Evolutionary conservation across 2,888 invertebrate species (phyloP), one percentile per base, ranked within the genome.

Genomic region (Lasioglossum vierecki): DNA sequence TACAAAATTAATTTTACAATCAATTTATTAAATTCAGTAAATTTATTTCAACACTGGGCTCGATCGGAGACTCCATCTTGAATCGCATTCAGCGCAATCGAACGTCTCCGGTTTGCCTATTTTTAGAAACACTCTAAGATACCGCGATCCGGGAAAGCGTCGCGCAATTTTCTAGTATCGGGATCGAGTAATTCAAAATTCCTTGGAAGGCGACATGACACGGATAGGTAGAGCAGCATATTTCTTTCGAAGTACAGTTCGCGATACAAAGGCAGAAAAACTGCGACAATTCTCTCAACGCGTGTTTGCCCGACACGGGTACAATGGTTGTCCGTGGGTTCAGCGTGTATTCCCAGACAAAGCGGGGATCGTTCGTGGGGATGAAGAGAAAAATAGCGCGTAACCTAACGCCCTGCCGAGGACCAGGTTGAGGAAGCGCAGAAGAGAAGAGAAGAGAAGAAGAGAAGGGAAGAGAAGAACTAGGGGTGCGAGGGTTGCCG

Each of bases 321-420:
- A 78, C 60, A 73, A 76, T 80, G 30, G 76, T 70, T 77, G 70
- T n/a, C 44, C 26, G 22, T 49, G 60, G 30, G 46, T 77, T 68
- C 66, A 30, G 35, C 74, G 63, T 66, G 72, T 44, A 44, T 66
- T 77, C 78, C 46, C 63, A 39, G 74, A 85, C 80, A 84, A 80
- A 78, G 46, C 72, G 41, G 70, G 41, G 70, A 39, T n/a, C 49
- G 49, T 66, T 74, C 74, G 74, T 75, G 57, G 78, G 79, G 83
- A 72, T 46, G 87, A 83, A 53, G 81, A 76, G 82, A 82, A 80
- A 82, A 80, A 78, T 78, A 85, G 85, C 81, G 72, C 70, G 88
- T 86, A 88, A 88, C 79, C 83, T 75, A 86, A 88, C 88, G 88
- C 88, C 77, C 80, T 81, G 83, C 18, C 70, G 86, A 84, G 81